phyloP scores from a whole-genome alignment of 2,113 vertebrate genomes.

The human (Homo sapiens) region DNA sequence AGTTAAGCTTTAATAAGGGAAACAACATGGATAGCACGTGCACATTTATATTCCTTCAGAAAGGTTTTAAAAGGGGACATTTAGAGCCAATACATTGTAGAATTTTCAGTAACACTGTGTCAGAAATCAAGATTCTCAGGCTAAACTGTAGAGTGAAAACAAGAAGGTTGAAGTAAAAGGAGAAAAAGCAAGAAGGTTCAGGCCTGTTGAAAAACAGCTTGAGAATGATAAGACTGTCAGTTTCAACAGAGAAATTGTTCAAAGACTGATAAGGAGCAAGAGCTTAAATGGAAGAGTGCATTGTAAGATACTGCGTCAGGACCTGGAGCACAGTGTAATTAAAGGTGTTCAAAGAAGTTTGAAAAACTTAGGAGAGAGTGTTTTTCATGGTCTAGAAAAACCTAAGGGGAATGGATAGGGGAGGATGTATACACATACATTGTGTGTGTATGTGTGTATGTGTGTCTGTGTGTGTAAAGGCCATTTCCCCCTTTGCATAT shows the following conservation, averaged over 20 bases:
- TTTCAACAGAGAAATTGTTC: constrained; percentile 43
- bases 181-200: constrained; percentile 36
- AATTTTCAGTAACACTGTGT: not conserved
- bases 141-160: constrained; percentile 12
- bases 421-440: not conserved
- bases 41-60: constrained; percentile 42
- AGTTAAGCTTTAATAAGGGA: not conserved
- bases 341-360: constrained; percentile 25
- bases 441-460: not conserved
- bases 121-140: constrained; percentile 34
- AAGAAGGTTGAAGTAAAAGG: constrained; percentile 32
- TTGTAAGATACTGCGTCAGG: not conserved
- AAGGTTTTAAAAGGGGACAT: not conserved
- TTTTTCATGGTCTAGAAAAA: constrained; percentile 49
- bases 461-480: not conserved
- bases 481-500: not conserved
- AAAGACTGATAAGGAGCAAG: constrained; percentile 20
- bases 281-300: constrained; percentile 31
- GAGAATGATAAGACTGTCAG: constrained; percentile 48
- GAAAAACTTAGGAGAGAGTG: not conserved
- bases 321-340: not conserved
- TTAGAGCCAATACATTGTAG: not conserved
- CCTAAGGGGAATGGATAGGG: not conserved
- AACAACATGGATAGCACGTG: not conserved
- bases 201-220: constrained; percentile 37